phyloP scores from a whole-genome alignment of 2,113 vertebrate species.

The Pseudopipra pipra region DNA sequence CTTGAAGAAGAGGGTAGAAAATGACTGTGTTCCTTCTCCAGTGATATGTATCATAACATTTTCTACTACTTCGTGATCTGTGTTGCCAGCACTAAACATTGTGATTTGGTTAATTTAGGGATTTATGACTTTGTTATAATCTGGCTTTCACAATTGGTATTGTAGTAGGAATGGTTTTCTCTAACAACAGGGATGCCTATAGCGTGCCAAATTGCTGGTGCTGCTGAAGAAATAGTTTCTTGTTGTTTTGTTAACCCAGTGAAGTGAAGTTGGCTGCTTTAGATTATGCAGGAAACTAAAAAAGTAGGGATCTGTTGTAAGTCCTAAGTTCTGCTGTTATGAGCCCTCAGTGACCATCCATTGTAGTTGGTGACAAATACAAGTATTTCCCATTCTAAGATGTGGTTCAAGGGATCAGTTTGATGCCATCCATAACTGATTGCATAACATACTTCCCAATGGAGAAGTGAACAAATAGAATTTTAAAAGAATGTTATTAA shows the following conservation, averaged over 20 bases:
- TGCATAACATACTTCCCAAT: not conserved
- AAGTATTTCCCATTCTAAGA: not conserved
- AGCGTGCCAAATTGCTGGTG: not conserved
- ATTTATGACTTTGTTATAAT: slow-evolving; percentile 3
- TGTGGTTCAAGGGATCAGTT: not conserved
- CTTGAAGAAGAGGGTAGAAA: slow-evolving; percentile 31
- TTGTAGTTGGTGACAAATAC: not conserved
- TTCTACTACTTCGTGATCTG: not conserved
- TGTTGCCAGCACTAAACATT: not conserved
- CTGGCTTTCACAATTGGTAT: not conserved
- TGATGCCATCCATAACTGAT: not conserved
- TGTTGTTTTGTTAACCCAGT: not conserved
- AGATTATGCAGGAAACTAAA: not conserved
- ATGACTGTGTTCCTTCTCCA: not conserved
- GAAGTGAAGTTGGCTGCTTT: not conserved
- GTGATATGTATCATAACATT: not conserved
- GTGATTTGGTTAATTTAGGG: slow-evolving; percentile 28
- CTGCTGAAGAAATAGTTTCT: not conserved
- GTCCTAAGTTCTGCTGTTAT: not conserved
- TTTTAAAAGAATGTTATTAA: slow-evolving; percentile 21
- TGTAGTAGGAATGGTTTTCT: not conserved
- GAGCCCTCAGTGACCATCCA: not conserved
- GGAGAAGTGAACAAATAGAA: not conserved
- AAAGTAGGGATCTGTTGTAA: not conserved
- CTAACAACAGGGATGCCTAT: not conserved